Conservation (phyloP, 1,140 invertebrate genomes). For the Dinoponera quadriceps region DNA sequence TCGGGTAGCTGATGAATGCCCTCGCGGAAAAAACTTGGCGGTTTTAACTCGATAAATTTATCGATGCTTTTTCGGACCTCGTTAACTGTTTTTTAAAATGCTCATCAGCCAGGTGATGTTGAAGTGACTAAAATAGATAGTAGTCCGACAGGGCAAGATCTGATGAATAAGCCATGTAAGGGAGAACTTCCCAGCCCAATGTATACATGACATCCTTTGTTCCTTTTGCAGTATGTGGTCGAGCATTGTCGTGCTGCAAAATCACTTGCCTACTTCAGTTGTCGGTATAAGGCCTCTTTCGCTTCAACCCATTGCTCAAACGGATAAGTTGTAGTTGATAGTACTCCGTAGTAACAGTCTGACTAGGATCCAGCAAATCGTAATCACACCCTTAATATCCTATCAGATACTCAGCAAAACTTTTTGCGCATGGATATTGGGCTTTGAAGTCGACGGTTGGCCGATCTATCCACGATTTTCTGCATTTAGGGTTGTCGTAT, state of each 20-base stretch:
- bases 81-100: no score
- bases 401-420: constrained; percentile 17
- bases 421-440: background rate
- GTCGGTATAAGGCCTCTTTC: background rate
- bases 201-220: no score
- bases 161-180: background rate
- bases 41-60: background rate
- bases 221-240: no score
- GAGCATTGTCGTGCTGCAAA: no score
- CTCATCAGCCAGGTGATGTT: no score
- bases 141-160: background rate
- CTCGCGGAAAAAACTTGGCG: background rate
- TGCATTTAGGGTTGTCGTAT: background rate
- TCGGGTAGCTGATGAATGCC: background rate
- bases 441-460: background rate
- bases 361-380: background rate
- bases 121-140: background rate
- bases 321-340: constrained; percentile 10
- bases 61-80: no score
- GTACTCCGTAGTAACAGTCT: background rate
- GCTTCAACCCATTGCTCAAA: background rate
- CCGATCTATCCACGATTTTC: background rate
- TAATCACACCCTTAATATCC: background rate
- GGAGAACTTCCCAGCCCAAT: constrained; percentile 10
- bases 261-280: background rate